phyloP scores from a whole-genome alignment of 2,797 vertebrate species.

The Rhabdophis nuchalis region DNA sequence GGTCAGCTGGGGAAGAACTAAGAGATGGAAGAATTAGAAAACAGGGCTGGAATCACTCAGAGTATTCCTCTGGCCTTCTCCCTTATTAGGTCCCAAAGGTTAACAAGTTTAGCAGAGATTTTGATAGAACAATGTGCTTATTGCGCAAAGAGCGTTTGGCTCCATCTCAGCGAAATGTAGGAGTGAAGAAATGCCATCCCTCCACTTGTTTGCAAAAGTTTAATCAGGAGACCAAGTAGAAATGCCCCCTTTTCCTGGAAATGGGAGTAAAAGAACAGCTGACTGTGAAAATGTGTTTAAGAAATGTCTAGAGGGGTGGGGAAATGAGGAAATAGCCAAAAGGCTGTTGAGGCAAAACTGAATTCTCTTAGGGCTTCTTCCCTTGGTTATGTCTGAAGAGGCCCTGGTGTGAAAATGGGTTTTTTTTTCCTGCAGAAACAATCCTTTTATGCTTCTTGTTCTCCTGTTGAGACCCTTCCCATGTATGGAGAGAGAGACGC shows the following conservation, averaged over 20 bases:
- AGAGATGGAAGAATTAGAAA: background rate
- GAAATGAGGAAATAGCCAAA: background rate
- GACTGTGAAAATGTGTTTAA: background rate
- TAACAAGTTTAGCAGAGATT: background rate
- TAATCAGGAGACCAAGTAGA: background rate
- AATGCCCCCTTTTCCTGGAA: background rate
- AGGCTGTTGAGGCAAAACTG: background rate
- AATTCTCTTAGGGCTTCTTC: background rate
- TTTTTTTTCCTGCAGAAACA: background rate
- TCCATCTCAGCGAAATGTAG: too few species aligned
- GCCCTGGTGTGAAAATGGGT: background rate
- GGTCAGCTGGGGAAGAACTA: background rate
- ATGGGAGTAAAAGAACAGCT: background rate
- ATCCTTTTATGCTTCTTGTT: background rate
- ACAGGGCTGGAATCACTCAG: background rate
- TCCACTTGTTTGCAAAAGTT: background rate
- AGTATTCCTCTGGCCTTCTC: background rate
- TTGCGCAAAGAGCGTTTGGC: too few species aligned
- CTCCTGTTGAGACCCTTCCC: background rate
- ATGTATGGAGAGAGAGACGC: background rate
- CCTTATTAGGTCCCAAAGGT: background rate
- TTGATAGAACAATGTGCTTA: background rate
- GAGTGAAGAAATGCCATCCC: background rate
- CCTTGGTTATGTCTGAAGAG: background rate
- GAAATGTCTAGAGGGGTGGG: background rate